Percentiles rank a stretch among this genome's conserved stretches.
phyloP scores from a whole-genome alignment of 2,113 vertebrate species.

The Prunella fulvescens region DNA sequence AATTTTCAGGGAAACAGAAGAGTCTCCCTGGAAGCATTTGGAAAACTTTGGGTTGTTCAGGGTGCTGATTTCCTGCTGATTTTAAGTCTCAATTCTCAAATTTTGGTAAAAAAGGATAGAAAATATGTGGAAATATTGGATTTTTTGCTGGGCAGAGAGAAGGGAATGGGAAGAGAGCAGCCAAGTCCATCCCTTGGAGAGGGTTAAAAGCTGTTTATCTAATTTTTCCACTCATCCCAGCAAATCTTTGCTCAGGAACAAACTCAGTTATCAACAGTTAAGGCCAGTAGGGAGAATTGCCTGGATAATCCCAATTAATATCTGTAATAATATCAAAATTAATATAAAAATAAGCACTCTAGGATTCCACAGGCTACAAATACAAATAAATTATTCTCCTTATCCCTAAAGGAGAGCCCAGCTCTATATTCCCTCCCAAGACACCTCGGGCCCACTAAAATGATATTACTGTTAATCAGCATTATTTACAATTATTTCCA shows the following conservation, averaged over 20 bases:
- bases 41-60: background rate
- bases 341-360: background rate
- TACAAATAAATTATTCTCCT: background rate
- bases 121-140: no score
- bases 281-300: no score
- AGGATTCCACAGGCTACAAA: background rate
- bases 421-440: accelerated
- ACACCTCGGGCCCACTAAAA: background rate
- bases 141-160: background rate
- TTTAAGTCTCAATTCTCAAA: background rate
- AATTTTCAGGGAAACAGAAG: background rate
- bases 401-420: background rate
- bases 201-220: background rate
- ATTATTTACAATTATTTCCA: background rate
- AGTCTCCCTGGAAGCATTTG: background rate
- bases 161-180: background rate
- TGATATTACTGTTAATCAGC: background rate
- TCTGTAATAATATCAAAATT: no score
- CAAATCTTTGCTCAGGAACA: background rate
- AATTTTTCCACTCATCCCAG: background rate
- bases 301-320: background rate
- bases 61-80: background rate
- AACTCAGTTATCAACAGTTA: accelerated
- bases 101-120: background rate
- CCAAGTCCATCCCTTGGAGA: background rate